Evolutionary conservation across 2,888 invertebrate genomes (phyloP).

Genomic region (Sinopyrophorus schimmeli): DNA sequence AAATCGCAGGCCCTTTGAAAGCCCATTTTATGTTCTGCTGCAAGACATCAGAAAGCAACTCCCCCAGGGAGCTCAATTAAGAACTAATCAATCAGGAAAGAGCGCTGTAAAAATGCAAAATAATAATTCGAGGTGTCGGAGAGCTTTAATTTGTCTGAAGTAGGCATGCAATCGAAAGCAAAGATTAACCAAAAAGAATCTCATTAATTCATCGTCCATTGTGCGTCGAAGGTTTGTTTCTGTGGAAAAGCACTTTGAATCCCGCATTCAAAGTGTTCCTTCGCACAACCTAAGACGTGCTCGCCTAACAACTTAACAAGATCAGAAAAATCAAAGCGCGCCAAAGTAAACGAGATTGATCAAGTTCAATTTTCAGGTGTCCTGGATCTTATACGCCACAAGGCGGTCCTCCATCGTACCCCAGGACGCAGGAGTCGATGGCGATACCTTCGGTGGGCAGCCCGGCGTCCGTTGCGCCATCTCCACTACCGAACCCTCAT

Average conservation of each 20-base stretch:
- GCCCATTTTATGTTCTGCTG: no score
- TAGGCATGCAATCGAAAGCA: conserved; percentile 13
- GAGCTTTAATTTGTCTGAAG: conserved; percentile 12
- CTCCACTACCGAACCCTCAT: conserved; percentile 71
- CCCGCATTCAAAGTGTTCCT: background rate
- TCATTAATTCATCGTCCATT: no score
- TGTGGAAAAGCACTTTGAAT: background rate
- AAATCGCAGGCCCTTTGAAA: no score
- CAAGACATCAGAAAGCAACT: no score
- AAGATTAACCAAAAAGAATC: no score
- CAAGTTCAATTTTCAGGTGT: conserved; percentile 48
- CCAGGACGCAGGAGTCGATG: conserved; percentile 62
- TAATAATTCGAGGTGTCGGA: conserved; percentile 32
- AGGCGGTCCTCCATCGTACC: conserved; percentile 69
- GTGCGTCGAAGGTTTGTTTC: background rate
- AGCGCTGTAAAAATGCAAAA: no score
- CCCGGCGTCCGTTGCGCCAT: conserved; percentile 57
- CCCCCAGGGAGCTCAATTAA: no score
- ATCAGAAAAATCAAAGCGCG: no score
- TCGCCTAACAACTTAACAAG: no score
- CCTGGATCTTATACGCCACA: conserved; percentile 60
- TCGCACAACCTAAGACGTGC: no score
- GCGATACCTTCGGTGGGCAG: conserved; percentile 63
- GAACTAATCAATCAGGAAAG: no score
- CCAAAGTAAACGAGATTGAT: no score